These are phyloP conservation scores for Pluvianellus socialis DNA, from an alignment of 2,113 vertebrate genomes.

Conservation along the genomic window DNA sequence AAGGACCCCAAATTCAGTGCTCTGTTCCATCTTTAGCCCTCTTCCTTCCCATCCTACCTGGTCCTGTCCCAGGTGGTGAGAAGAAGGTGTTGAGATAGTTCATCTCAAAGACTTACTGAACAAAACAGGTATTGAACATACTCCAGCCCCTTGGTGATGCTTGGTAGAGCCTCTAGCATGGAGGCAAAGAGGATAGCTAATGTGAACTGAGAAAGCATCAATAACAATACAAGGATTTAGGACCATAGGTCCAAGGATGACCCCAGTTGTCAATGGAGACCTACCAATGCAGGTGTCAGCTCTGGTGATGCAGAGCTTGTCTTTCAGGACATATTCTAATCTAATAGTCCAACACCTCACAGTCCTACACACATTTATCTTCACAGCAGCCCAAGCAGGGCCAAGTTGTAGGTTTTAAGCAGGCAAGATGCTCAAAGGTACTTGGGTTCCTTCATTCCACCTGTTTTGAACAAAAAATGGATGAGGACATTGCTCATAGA, in stretches of 20 bases:
- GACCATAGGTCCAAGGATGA: not conserved
- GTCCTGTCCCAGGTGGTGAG: not conserved
- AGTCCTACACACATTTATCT: not conserved
- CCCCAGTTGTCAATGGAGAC: rapidly evolving
- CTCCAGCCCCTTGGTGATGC: not conserved
- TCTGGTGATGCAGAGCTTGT: not conserved
- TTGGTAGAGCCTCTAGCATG: not conserved
- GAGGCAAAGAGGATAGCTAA: too few relatives aligned
- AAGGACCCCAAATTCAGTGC: not conserved
- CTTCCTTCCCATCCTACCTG: not conserved
- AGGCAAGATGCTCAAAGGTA: not conserved
- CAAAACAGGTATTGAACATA: not conserved
- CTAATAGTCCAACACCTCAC: not conserved
- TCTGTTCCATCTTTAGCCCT: not conserved
- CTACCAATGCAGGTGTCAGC: not conserved
- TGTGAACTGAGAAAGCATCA: not conserved
- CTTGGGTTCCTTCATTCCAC: not conserved
- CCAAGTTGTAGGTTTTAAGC: not conserved
- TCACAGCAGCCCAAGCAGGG: not conserved
- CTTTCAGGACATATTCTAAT: not conserved
- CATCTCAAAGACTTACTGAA: not conserved
- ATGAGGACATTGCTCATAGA: not conserved
- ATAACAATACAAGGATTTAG: not conserved
- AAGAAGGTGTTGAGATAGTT: not conserved
- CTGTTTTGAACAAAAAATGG: not conserved